Evolutionary conservation across 2,888 invertebrate genomes (phyloP), one percentile per base, ranked within the genome.

Genomic region (Luffia ferchaultella): DNA sequence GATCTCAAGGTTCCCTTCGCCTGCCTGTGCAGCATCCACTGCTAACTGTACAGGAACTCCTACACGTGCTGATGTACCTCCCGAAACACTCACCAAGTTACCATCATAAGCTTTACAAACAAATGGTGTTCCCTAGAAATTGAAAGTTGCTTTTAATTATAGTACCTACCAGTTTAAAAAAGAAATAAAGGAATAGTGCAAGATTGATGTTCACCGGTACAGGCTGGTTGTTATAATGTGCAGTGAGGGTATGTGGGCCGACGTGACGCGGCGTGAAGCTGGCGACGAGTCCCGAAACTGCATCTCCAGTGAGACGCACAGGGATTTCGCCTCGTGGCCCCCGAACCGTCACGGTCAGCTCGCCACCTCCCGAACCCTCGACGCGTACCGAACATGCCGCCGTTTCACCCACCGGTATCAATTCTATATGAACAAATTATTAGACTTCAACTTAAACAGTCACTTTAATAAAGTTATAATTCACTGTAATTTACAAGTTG

Each of bases 1-100:
- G 59, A 98, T 98, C 80, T 98, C 98, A 58, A 98, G 84, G 74
- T 96, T 96, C 49, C 98, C 98, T 82, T 98, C 98, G 9, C 98
- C 98, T 46, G 98, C 97, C 71, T 96, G 93, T 56, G 95, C 95
- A 2, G 97, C 97, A 73, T 98, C 97, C 49, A 98, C 97, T 16
- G 94, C 93, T 65, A 97, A 93, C 64, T 96, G 95, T n/a, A 96
- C 94, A 2, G 95, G 91, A 58, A 96, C 90, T 49, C 97, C 96
- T 9, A 97, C 92, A 18, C 80, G 62, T 12, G 80, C 79, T 51
- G 89, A 89, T 41, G 93, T 91, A 56, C 92, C 88, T 45, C 93
- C 93, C 30, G 89, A 88, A 42, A 96, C 94, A 61, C 90, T 87
- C 17, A 95, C 94, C 67, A 92, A 89, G 56, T 93, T 92, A 20